Evolutionary conservation across 2,888 invertebrate species (phyloP).

Genomic region (Cephalotes varians): DNA sequence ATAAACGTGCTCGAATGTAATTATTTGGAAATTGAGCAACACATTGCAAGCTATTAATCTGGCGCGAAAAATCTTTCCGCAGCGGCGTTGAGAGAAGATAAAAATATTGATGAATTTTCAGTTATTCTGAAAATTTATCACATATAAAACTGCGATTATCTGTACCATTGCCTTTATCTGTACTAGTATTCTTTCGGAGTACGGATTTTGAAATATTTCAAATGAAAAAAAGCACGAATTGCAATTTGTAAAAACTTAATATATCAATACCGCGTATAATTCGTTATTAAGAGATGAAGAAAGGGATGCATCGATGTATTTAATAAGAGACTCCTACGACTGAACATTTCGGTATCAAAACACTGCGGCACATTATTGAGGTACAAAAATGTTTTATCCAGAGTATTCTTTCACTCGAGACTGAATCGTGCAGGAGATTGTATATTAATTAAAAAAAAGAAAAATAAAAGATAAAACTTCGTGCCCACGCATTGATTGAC

Average conservation of each 20-base stretch:
- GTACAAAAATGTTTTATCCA: background rate
- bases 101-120: slow-evolving; percentile 9
- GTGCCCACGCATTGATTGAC: background rate
- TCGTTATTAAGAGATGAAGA: background rate
- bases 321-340: background rate
- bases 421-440: background rate
- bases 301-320: background rate
- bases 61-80: background rate
- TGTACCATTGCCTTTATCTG: background rate
- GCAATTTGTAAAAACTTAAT: background rate
- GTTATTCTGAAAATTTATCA: background rate
- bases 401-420: background rate
- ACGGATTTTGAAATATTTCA: background rate
- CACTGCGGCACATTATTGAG: background rate
- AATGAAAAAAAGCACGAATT: background rate
- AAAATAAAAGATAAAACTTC: slow-evolving; percentile 6
- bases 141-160: slow-evolving; percentile 19
- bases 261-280: background rate
- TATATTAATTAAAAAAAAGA: background rate
- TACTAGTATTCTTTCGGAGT: background rate
- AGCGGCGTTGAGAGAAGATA: background rate
- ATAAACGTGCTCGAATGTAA: background rate
- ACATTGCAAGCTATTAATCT: background rate
- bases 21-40: background rate
- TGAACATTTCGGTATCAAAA: slow-evolving; percentile 5